phyloP scores from a whole-genome alignment of 1,140 invertebrate species.

The Probaryconus sp. region DNA sequence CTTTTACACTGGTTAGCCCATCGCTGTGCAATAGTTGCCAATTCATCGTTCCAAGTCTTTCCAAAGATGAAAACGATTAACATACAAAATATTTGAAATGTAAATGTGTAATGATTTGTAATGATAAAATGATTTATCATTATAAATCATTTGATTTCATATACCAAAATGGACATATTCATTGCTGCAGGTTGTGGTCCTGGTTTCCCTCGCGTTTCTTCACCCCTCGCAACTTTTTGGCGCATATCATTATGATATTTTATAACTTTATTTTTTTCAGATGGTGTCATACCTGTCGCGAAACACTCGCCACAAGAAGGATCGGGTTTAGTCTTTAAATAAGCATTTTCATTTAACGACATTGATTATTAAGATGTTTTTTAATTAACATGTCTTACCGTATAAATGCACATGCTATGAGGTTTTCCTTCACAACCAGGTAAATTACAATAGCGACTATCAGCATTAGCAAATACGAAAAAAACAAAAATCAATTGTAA shows the following conservation, averaged over 20 bases:
- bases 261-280: slow-evolving; percentile 56
- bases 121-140: too few relatives aligned
- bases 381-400: slow-evolving; percentile 24
- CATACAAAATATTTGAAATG: too few relatives aligned
- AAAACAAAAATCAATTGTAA: too few relatives aligned
- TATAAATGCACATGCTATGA: slow-evolving; percentile 42
- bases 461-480: too few relatives aligned
- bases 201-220: slow-evolving; percentile 74
- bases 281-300: slow-evolving; percentile 27
- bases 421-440: slow-evolving; percentile 9
- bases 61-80: too few relatives aligned
- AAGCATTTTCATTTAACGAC: not conserved
- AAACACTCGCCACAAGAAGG: slow-evolving; percentile 7
- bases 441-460: slow-evolving; percentile 19
- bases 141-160: too few relatives aligned
- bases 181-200: slow-evolving; percentile 79
- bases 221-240: slow-evolving; percentile 75
- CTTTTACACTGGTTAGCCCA: slow-evolving; percentile 81
- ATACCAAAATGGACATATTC: slow-evolving; percentile 78
- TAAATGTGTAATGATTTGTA: too few relatives aligned
- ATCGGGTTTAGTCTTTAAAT: slow-evolving; percentile 9
- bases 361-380: slow-evolving; percentile 2
- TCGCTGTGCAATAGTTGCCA: slow-evolving; percentile 79
- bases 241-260: slow-evolving; percentile 76
- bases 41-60: slow-evolving; percentile 80